phyloP scores from a whole-genome alignment of 2,113 vertebrate species.

The Nanger granti region DNA sequence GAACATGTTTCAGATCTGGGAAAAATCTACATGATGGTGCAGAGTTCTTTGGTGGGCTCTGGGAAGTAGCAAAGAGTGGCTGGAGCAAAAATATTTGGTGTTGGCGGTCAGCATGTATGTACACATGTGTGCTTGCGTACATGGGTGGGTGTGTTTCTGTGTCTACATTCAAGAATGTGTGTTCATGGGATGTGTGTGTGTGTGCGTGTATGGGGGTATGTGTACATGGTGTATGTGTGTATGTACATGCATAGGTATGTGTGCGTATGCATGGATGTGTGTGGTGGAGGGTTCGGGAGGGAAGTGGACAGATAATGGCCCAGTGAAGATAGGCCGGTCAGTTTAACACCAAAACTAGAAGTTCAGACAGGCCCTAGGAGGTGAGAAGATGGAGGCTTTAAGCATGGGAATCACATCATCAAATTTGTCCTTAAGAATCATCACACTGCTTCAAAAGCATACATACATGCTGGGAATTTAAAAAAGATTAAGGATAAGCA shows the following conservation, averaged over 20 bases:
- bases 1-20: not conserved
- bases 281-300: not conserved
- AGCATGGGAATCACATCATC: not conserved
- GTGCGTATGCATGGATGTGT: not conserved
- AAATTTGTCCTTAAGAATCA: not conserved
- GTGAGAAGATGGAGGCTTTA: not conserved
- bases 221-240: not conserved
- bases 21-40: not conserved
- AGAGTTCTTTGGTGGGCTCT: not conserved
- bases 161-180: not conserved
- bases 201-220: too few species aligned
- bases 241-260: not conserved
- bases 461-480: not conserved
- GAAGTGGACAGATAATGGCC: not conserved
- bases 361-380: not conserved
- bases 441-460: not conserved
- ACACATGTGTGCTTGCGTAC: too few species aligned
- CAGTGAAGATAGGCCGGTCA: not conserved
- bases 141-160: not conserved
- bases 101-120: not conserved
- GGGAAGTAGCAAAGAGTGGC: not conserved
- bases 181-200: not conserved
- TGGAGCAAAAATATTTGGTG: not conserved
- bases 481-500: not conserved
- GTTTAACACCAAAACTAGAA: not conserved